Evolutionary conservation across 1,140 invertebrate genomes (phyloP), one percentile per base, ranked within the genome.

Genomic region (Drosophila pachea): DNA sequence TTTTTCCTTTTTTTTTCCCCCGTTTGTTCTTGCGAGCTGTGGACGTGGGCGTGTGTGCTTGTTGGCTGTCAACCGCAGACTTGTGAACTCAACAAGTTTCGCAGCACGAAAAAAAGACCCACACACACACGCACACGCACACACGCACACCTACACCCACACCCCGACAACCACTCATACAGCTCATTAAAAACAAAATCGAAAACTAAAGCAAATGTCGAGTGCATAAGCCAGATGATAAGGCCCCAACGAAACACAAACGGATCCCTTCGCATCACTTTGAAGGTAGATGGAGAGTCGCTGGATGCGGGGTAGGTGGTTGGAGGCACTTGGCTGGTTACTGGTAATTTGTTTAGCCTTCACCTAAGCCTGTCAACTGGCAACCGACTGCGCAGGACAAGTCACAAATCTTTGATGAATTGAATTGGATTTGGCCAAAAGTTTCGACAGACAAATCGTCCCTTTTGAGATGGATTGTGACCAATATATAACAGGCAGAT

Each of bases 341-440:
- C 31, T 40, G 11, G 54, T 38, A 69, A 69, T 69, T 69, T 58
- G 61, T 69, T 56, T 32, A 33, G 64, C 47, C 47, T 52, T 59
- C 55, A 66, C 54, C 58, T 64, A 52, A 50, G 45, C 22, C 50
- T 49, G 53, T 32, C 52, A 69, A 31, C 49, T 56, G 43, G 22
- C 22, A 22, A 22, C 22, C 3, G 22, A 22, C 40, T 22, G 14
- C 3, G 9, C 38, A 66, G 59, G 62, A 59, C 62, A 48, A 69
- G 7, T 14, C n/a, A 35, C 53, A 73, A 68, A 62, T 73, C 63
- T 49, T 66, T 82, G 78, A 81, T 82, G 71, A 82, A 81, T 81
- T 82, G 74, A 81, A 65, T 82, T 68, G 70, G 56, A 74, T 81
- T 77, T 81, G 67, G 63, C n/a, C 43, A 35, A 68, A 50, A 56